These are phyloP conservation scores for Shinisaurus crocodilurus DNA, from an alignment of 2,113 vertebrate genomes.

Conservation along the genomic window DNA sequence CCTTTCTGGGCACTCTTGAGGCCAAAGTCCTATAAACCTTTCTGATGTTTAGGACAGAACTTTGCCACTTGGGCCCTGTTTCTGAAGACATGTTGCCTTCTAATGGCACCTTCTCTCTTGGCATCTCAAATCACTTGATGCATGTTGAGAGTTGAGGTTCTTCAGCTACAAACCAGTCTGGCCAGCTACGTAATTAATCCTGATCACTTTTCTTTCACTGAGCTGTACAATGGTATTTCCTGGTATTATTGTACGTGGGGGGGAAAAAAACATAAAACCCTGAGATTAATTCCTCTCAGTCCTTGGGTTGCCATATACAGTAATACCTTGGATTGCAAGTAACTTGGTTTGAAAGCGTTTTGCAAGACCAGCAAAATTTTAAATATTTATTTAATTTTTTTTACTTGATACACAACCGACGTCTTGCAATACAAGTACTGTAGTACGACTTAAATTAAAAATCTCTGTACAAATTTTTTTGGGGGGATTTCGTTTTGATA, in stretches of 20 bases:
- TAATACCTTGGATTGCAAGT: no score
- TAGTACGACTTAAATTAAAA: no score
- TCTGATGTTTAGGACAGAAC: not conserved
- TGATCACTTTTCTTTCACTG: not conserved
- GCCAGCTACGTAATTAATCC: not conserved
- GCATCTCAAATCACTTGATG: not conserved
- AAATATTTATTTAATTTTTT: no score
- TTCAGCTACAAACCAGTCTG: constrained; percentile 8
- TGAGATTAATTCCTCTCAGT: not conserved
- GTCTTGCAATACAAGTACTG: no score
- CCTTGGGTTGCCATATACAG: not conserved
- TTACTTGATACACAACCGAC: no score
- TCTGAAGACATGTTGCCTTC: not conserved
- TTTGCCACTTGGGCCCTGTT: not conserved
- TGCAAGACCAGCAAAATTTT: no score
- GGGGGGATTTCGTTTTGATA: no score
- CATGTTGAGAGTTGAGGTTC: not conserved
- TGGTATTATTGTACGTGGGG: not conserved
- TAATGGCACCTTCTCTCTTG: not conserved
- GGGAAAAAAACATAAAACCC: not conserved
- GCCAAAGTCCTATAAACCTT: not conserved
- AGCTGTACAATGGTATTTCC: not conserved
- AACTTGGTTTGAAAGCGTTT: no score
- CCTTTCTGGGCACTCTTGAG: not conserved
- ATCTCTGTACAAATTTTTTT: no score